Conservation (phyloP, 2,888 invertebrate species). For the Drosophila bunnanda region DNA sequence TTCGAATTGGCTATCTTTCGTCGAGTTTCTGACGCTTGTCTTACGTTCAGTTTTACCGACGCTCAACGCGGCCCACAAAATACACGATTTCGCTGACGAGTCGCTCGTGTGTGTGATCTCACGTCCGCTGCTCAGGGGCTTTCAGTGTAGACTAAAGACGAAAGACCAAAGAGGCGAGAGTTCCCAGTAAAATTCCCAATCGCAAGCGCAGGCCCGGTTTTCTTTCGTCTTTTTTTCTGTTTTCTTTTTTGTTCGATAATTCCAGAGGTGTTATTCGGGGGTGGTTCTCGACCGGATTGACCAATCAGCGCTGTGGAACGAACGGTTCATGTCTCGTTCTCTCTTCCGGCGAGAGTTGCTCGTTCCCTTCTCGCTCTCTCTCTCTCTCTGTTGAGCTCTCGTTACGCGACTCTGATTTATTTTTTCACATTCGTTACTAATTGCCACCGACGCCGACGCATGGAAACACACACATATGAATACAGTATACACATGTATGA, state of each 20-base stretch:
- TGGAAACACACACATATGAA: background rate
- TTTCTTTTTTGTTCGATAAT: slow-evolving; percentile 7
- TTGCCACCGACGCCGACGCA: slow-evolving; percentile 65
- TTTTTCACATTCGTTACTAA: slow-evolving; percentile 73
- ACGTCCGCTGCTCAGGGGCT: slow-evolving; percentile 78
- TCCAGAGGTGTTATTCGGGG: slow-evolving; percentile 30
- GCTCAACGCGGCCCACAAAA: slow-evolving; percentile 32
- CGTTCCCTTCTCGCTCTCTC: background rate
- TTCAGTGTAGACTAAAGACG: slow-evolving; percentile 80
- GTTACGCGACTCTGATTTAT: slow-evolving; percentile 39
- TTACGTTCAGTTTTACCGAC: slow-evolving; percentile 36
- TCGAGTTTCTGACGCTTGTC: slow-evolving; percentile 8
- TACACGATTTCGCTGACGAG: slow-evolving; percentile 25
- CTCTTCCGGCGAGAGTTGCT: background rate
- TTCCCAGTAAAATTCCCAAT: slow-evolving; percentile 56
- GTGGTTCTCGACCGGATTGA: slow-evolving; percentile 30
- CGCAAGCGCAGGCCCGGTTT: slow-evolving; percentile 44
- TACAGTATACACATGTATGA: background rate
- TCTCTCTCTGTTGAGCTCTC: slow-evolving; percentile 12
- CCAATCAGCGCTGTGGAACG: slow-evolving; percentile 72
- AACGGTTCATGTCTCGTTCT: slow-evolving; percentile 30
- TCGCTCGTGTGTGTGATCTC: slow-evolving; percentile 31
- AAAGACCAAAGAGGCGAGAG: slow-evolving; percentile 40
- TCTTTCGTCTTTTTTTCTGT: slow-evolving; percentile 13
- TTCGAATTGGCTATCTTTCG: slow-evolving; percentile 34